These are phyloP conservation scores for Branchellion lobata DNA, from an alignment of 2,888 invertebrate genomes.

Conservation along the genomic window DNA sequence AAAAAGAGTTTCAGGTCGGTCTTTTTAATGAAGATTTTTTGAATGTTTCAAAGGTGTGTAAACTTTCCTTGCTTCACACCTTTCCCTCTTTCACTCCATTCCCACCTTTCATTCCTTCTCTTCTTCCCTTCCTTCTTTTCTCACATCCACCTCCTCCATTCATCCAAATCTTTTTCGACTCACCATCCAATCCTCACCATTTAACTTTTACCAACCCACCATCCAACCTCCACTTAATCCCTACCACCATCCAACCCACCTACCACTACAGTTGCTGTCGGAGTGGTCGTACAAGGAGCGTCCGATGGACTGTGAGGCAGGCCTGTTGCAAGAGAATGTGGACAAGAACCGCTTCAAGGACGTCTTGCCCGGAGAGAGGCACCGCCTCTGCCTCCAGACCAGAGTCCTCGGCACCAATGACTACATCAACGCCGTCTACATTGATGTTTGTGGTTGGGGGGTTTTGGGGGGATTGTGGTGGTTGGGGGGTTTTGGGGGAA, in stretches of 20 bases:
- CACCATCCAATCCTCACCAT: no score
- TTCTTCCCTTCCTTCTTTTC: no score
- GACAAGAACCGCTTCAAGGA: slow-evolving; percentile 51
- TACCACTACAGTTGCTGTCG: slow-evolving; percentile 33
- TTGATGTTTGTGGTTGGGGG: slow-evolving; percentile 50
- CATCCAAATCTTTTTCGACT: no score
- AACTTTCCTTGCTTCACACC: no score
- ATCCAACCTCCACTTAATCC: no score
- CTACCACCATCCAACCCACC: neutral
- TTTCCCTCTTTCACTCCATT: no score
- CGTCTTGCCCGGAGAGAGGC: slow-evolving; percentile 51
- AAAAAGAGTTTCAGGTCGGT: slow-evolving; percentile 60
- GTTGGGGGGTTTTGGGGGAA: neutral
- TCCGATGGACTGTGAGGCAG: slow-evolving; percentile 38
- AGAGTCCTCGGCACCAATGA: slow-evolving; percentile 53
- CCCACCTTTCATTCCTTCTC: no score
- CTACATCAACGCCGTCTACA: slow-evolving; percentile 54
- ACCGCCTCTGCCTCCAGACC: slow-evolving; percentile 52
- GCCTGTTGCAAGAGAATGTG: slow-evolving; percentile 48
- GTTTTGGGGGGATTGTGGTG: neutral
- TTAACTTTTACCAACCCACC: no score
- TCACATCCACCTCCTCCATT: no score
- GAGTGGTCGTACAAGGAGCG: slow-evolving; percentile 36
- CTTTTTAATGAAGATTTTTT: no score
- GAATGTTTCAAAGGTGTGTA: no score